Conservation (phyloP, 2,888 invertebrate genomes). For the Tricholauxania praeusta region DNA sequence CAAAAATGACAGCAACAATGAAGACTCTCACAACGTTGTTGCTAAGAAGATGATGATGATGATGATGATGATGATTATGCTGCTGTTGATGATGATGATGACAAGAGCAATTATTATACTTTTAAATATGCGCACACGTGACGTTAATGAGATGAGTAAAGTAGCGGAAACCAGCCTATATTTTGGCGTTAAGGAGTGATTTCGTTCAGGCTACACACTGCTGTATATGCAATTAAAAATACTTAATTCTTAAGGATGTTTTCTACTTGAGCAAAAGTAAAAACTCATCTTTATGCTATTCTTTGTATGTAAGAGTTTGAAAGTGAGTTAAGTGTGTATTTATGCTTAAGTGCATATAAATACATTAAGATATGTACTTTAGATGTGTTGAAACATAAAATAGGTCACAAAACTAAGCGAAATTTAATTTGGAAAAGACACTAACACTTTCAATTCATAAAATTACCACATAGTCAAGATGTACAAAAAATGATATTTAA, state of each 20-base stretch:
- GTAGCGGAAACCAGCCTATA: neutral
- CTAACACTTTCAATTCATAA: too few species aligned
- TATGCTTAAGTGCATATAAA: too few species aligned
- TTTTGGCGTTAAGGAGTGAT: neutral
- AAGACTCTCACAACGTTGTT: neutral
- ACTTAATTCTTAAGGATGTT: slow-evolving; percentile 21
- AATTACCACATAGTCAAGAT: neutral
- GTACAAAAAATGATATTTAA: neutral
- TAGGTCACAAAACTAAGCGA: too few species aligned
- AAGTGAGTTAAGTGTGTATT: too few species aligned
- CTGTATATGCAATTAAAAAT: slow-evolving; percentile 19
- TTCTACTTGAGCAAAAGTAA: slow-evolving; percentile 9
- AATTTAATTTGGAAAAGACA: too few species aligned
- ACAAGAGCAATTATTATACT: neutral
- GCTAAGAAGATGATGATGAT: neutral
- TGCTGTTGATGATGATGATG: slow-evolving; percentile 7
- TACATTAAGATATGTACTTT: too few species aligned
- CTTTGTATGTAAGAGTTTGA: too few species aligned
- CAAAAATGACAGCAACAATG: slow-evolving; percentile 18
- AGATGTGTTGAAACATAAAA: too few species aligned
- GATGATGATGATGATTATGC: neutral
- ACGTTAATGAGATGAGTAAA: slow-evolving; percentile 25
- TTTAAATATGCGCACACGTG: slow-evolving; percentile 8
- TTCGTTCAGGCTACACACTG: neutral
- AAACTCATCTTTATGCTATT: neutral